Conservation (phyloP, 2,797 vertebrate species). For the Megaceryle alcyon region DNA sequence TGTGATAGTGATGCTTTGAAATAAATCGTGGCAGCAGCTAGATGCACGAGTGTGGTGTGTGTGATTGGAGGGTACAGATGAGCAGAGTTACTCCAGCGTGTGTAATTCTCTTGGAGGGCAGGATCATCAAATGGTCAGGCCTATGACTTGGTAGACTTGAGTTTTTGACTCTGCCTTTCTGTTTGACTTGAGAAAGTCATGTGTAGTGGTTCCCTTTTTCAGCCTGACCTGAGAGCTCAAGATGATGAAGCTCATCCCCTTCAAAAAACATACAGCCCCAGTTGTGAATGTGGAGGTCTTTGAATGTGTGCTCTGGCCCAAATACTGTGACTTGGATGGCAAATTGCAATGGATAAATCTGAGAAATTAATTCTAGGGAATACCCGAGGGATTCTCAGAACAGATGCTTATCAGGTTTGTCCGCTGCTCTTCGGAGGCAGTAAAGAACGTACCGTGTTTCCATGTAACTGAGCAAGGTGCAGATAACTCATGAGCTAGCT, state of each 20-base stretch:
- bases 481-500: background rate
- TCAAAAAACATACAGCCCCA: background rate
- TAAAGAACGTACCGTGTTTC: background rate
- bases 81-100: background rate
- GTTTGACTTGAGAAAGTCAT: fast-evolving
- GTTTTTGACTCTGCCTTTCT: background rate
- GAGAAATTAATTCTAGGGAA: background rate
- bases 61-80: background rate
- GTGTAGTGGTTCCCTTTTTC: no score
- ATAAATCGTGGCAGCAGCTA: background rate
- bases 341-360: background rate
- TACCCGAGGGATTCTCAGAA: background rate
- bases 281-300: background rate
- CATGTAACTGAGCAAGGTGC: background rate
- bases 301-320: background rate
- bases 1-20: background rate
- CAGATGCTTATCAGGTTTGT: background rate
- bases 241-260: background rate
- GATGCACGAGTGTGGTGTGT: background rate
- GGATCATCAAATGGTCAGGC: background rate
- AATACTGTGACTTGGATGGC: background rate
- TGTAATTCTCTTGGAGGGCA: background rate
- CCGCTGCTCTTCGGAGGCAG: background rate
- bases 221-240: background rate
- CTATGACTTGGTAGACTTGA: background rate